Evolutionary conservation across 1,140 invertebrate species (phyloP).

Genomic region (Hirudo medicinalis): DNA sequence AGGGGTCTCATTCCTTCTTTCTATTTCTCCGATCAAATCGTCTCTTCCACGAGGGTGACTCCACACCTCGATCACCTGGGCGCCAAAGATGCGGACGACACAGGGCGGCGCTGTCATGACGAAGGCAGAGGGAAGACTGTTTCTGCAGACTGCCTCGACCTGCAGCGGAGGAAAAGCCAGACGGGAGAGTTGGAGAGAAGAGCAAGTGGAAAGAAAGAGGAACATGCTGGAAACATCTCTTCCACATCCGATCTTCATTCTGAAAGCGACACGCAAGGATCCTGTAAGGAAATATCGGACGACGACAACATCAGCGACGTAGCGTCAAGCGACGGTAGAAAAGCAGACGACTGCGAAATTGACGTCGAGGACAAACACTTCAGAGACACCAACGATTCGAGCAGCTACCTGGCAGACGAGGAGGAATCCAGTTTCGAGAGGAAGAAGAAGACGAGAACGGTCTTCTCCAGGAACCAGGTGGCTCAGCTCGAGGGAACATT

Average conservation of each 20-base stretch:
- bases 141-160: too few species aligned
- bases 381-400: constrained; percentile 7
- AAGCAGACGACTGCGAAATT: neutral
- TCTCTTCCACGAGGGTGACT: neutral
- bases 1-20: neutral
- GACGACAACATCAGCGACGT: neutral
- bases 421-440: neutral
- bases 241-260: too few species aligned
- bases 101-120: too few species aligned
- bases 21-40: neutral
- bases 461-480: constrained; percentile 76
- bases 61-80: too few species aligned
- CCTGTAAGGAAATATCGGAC: neutral
- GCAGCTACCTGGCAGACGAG: neutral
- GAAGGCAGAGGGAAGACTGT: too few species aligned
- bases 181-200: too few species aligned
- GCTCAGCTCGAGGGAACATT: constrained; percentile 82
- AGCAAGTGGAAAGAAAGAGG: too few species aligned
- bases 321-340: neutral
- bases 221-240: too few species aligned
- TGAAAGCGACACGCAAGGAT: neutral
- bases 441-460: constrained; percentile 85
- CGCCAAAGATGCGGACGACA: too few species aligned
- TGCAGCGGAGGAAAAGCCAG: too few species aligned
- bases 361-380: neutral